phyloP scores from a whole-genome alignment of 2,113 vertebrate species.

The Embiotoca jacksoni region DNA sequence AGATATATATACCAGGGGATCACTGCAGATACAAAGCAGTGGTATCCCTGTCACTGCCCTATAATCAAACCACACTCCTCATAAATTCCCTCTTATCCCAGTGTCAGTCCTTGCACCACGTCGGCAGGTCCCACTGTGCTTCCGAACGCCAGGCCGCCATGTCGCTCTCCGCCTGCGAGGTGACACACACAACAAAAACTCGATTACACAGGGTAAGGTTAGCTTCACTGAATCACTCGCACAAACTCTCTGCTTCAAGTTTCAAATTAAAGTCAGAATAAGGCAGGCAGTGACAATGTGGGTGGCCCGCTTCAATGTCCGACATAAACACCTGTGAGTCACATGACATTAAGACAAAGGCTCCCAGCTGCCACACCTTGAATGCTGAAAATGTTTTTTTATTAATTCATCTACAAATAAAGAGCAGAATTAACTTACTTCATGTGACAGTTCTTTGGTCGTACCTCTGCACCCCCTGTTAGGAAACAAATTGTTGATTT shows the following conservation, averaged over 20 bases:
- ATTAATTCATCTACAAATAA: slow-evolving; percentile 13
- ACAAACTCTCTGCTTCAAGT: slow-evolving; percentile 46
- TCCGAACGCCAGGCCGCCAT: slow-evolving; percentile 34
- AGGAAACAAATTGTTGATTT: slow-evolving; percentile 47
- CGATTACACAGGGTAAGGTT: slow-evolving; percentile 55
- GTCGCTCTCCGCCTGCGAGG: slow-evolving; percentile 60
- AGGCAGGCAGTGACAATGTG: slow-evolving; percentile 30
- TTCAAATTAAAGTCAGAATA: slow-evolving; percentile 40
- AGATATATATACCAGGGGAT: slow-evolving; percentile 17
- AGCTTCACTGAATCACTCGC: slow-evolving; percentile 28
- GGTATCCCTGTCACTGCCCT: slow-evolving; percentile 18
- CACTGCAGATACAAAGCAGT: slow-evolving; percentile 9
- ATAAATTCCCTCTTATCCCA: slow-evolving; percentile 52
- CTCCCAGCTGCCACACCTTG: slow-evolving; percentile 33
- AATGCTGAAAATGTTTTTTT: slow-evolving; percentile 35
- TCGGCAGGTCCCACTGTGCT: slow-evolving; percentile 43
- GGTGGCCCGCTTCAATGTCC: slow-evolving; percentile 43
- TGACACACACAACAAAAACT: slow-evolving; percentile 65
- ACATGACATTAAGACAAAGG: slow-evolving; percentile 45
- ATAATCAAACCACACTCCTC: slow-evolving; percentile 41
- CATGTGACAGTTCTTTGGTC: neutral
- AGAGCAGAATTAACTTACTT: neutral
- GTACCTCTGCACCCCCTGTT: slow-evolving; percentile 9
- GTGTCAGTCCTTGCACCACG: slow-evolving; percentile 41
- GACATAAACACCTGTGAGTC: slow-evolving; percentile 63